Conservation (phyloP, 2,113 vertebrate species). For the Pollimyrus isidori region DNA sequence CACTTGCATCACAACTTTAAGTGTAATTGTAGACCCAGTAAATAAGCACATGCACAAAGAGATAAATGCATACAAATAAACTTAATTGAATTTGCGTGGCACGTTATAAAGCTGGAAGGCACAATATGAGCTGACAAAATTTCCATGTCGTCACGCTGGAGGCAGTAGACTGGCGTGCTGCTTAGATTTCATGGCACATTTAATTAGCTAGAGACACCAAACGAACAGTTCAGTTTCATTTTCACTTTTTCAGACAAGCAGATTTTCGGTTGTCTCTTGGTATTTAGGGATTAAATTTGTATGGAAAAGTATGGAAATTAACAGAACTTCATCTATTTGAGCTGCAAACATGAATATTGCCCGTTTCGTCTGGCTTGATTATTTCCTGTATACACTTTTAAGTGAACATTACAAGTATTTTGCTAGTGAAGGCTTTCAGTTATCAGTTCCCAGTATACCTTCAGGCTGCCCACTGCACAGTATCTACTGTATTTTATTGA, state of each 20-base stretch:
- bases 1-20: not conserved
- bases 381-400: not conserved
- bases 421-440: not conserved
- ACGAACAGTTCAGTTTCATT: not conserved
- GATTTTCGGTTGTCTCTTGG: not conserved
- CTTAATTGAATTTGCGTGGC: not conserved
- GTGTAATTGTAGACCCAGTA: not conserved
- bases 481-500: not conserved
- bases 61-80: not conserved
- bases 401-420: not conserved
- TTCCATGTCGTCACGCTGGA: not conserved
- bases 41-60: not conserved
- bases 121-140: not conserved
- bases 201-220: slow-evolving; percentile 4
- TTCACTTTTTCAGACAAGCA: not conserved
- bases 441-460: not conserved
- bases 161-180: not conserved
- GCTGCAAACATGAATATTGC: not conserved
- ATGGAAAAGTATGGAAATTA: not conserved
- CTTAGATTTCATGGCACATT: not conserved
- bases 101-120: not conserved
- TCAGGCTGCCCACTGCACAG: not conserved
- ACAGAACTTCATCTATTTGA: not conserved
- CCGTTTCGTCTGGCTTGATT: not conserved
- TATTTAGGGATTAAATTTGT: not conserved